Evolutionary conservation across 2,113 vertebrate species (phyloP).

Genomic region (Ptilorrhoa leucosticta): DNA sequence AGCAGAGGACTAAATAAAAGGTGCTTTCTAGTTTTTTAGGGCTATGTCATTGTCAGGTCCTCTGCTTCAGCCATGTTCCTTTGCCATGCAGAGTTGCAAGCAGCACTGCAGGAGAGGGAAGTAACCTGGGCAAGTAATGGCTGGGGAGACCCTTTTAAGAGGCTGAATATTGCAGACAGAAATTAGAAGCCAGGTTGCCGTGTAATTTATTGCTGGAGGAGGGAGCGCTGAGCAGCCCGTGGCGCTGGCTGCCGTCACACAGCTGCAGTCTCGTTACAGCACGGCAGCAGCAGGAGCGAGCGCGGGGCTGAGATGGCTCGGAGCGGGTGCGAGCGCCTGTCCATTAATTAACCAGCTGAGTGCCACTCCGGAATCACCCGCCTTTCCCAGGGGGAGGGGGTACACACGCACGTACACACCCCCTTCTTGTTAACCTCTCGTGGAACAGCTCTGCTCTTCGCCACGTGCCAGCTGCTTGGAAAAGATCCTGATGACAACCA

Average conservation of each 20-base stretch:
- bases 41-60: background rate
- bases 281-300: background rate
- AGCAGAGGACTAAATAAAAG: background rate
- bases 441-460: background rate
- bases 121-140: background rate
- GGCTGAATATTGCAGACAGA: background rate
- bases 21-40: background rate
- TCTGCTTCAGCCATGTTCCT: background rate
- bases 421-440: background rate
- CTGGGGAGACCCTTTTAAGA: background rate
- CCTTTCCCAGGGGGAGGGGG: background rate
- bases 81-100: background rate
- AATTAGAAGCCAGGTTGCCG: background rate
- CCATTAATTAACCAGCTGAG: background rate
- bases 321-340: background rate
- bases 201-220: background rate
- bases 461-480: background rate
- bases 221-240: background rate
- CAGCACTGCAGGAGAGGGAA: background rate
- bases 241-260: background rate
- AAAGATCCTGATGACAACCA: background rate
- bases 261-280: background rate
- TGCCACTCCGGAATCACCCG: background rate
- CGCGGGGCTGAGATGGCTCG: background rate
- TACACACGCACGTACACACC: accelerated